Evolutionary conservation across 1,140 invertebrate genomes (phyloP).

Genomic region (Trichoplusia ni): DNA sequence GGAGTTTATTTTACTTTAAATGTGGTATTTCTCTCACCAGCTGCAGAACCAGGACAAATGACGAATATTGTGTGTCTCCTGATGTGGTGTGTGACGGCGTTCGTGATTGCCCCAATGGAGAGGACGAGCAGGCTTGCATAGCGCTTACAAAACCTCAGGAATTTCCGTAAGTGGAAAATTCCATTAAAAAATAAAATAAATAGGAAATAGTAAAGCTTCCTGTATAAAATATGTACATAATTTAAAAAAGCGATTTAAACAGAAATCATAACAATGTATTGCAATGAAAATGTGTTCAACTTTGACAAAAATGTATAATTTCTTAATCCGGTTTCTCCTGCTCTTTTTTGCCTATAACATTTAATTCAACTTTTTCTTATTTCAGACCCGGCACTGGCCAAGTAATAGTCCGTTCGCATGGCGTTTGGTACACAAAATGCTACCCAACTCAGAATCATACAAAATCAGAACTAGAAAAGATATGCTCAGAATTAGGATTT

Average conservation of each 20-base stretch:
- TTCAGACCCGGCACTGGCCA: conserved; percentile 65
- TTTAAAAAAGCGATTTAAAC: too few species aligned
- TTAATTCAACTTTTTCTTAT: conserved; percentile 36
- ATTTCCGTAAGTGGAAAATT: conserved; percentile 56
- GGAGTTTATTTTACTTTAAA: not conserved
- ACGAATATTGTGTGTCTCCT: conserved; percentile 83
- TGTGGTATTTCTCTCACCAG: conserved; percentile 40
- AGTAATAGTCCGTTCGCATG: conserved; percentile 63
- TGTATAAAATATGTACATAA: too few species aligned
- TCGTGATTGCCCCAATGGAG: conserved; percentile 85
- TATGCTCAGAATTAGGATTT: conserved; percentile 67
- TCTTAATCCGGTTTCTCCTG: too few species aligned
- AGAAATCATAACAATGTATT: too few species aligned
- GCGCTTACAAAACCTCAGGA: conserved; percentile 54
- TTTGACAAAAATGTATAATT: too few species aligned
- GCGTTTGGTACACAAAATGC: conserved; percentile 71
- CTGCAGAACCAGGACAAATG: conserved; percentile 42
- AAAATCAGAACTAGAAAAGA: conserved; percentile 64
- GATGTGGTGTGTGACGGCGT: conserved; percentile 89
- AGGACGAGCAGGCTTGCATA: conserved; percentile 83
- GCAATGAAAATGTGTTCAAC: too few species aligned
- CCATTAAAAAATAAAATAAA: not conserved
- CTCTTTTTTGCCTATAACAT: too few species aligned
- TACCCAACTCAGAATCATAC: conserved; percentile 60
- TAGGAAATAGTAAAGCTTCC: too few species aligned